Evolutionary conservation across 2,797 vertebrate species (phyloP), one percentile per base, ranked within the genome.

Genomic region (Chaenodraco wilsoni): DNA sequence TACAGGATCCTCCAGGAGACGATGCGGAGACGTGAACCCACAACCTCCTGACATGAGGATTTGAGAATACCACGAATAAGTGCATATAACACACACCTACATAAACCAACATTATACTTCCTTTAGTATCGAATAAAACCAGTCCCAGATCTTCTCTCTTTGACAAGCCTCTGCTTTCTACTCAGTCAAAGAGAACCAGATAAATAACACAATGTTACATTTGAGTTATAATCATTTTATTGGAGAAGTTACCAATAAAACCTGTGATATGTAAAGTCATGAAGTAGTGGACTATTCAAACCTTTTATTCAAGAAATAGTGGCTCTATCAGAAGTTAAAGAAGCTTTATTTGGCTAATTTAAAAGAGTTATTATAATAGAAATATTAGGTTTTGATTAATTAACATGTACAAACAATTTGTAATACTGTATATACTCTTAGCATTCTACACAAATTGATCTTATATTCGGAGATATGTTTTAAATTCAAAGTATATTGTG

Each of bases 1-100:
- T 12, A 9, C 87, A 90, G 89, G 84, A 51, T 73, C 71, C 67
- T 65, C 12, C 55, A 59, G 72, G 86, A 81, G 56, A 23, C 50
- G 78, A 75, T 2, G 74, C 44, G 1, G 72, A 73, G 60, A 60
- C 2, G 31, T 65, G 11, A 50, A 1, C 11, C 62, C 56, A 27
- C 3, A 33, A n/a, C 71, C 59, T 5, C 17, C 51, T 13, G 65
- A 69, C 61, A 31, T 44, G 0, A 23, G 40, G 69, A 74, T 8
- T 57, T 70, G 52, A 37, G 33, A 8, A 74, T 23, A 62, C 75
- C 68, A 58, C 50, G 14, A 27, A 27, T 27, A 16, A 6, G 57
- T 44, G 65, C 52, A 76, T 51, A 72, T 59, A 60, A 45, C 68
- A 63, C 50, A 51, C 50, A 52, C 54, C 6, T 13, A 51, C 56